phyloP scores from a whole-genome alignment of 2,888 invertebrate species.

The Sipha maydis region DNA sequence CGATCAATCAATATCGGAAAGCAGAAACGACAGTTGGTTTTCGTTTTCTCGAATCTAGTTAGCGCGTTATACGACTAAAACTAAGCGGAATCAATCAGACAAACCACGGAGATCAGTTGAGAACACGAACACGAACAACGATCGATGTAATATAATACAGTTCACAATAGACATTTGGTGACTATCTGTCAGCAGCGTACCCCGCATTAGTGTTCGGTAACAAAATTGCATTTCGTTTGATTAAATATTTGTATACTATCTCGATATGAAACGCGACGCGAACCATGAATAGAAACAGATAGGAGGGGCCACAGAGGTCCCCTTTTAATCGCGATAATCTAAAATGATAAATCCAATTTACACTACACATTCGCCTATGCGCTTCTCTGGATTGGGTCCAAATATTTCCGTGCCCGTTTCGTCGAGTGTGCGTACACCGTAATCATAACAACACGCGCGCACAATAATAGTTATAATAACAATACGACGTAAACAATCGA shows the following conservation, averaged over 20 bases:
- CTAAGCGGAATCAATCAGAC: too few relatives aligned
- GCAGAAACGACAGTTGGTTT: too few relatives aligned
- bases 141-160: background rate
- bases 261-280: background rate
- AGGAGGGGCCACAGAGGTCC: slow-evolving; percentile 1
- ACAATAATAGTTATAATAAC: background rate
- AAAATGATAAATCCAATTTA: slow-evolving; percentile 35
- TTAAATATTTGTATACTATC: slow-evolving; percentile 37
- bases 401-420: background rate
- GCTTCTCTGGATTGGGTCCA: background rate
- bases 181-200: background rate
- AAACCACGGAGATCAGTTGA: background rate
- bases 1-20: too few relatives aligned
- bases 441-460: background rate
- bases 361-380: background rate
- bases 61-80: too few relatives aligned
- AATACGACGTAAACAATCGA: too few relatives aligned
- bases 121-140: background rate
- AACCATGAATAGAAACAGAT: accelerated
- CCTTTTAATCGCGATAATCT: slow-evolving; percentile 45
- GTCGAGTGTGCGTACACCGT: background rate
- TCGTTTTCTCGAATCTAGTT: too few relatives aligned
- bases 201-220: slow-evolving; percentile 24
- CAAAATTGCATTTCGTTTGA: slow-evolving; percentile 26
- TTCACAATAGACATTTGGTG: background rate